These are phyloP conservation scores for Papilio xuthus DNA, from an alignment of 1,140 invertebrate genomes.

Conservation along the genomic window DNA sequence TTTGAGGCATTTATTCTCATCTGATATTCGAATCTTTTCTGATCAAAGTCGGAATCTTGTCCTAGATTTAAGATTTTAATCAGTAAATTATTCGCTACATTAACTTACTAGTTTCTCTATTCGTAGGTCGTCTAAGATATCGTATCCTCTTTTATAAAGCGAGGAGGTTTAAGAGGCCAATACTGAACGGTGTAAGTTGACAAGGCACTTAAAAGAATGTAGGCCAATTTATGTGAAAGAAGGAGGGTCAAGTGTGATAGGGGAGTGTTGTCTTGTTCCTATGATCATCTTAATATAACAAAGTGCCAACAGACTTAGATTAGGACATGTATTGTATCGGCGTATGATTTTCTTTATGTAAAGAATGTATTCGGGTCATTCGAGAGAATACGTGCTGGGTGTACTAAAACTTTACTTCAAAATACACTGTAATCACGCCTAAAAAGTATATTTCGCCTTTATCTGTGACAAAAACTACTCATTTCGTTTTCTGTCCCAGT, in stretches of 20 bases:
- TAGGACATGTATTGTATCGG: too few relatives aligned
- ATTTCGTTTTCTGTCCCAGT: conserved; percentile 11
- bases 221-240: conserved; percentile 13
- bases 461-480: background rate
- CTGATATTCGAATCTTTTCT: background rate
- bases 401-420: background rate
- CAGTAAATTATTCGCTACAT: background rate
- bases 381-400: background rate
- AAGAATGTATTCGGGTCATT: background rate
- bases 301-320: background rate
- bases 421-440: conserved; percentile 4
- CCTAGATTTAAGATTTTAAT: background rate
- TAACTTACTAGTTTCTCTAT: background rate
- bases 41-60: background rate
- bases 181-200: background rate
- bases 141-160: background rate
- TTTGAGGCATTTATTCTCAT: background rate
- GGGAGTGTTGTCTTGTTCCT: background rate
- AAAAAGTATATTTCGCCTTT: background rate
- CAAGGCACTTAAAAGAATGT: conserved; percentile 1
- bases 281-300: background rate
- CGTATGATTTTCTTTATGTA: background rate
- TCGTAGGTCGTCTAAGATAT: background rate
- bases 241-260: background rate
- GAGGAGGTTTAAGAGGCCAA: conserved; percentile 20